These are phyloP conservation scores for Arctia plantaginis DNA, from an alignment of 2,888 invertebrate genomes.

Conservation along the genomic window DNA sequence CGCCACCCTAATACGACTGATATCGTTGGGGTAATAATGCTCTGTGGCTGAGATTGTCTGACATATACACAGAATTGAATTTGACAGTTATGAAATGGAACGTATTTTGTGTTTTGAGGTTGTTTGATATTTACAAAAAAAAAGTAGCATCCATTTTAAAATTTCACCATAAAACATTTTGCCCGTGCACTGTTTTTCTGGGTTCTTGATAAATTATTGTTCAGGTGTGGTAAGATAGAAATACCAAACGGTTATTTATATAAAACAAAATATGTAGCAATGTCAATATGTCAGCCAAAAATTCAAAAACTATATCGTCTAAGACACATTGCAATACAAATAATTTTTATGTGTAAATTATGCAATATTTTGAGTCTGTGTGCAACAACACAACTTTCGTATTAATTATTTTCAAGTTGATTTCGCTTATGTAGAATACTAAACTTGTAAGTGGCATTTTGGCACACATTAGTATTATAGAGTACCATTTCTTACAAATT, in stretches of 20 bases:
- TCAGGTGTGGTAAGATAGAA: slow-evolving; percentile 33
- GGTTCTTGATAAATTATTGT: slow-evolving; percentile 43
- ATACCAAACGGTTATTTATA: not conserved
- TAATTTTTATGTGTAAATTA: not conserved
- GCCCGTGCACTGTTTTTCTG: slow-evolving; percentile 23
- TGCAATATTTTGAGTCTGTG: slow-evolving; percentile 6
- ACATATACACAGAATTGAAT: slow-evolving; percentile 3
- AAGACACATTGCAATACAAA: not conserved
- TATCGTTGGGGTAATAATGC: not conserved
- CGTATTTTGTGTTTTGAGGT: slow-evolving; percentile 36
- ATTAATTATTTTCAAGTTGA: not conserved
- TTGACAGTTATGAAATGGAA: slow-evolving; percentile 15
- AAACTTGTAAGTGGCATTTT: not conserved
- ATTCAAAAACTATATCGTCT: slow-evolving; percentile 13
- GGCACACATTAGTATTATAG: too few relatives aligned
- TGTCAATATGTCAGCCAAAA: slow-evolving; percentile 20
- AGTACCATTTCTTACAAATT: too few relatives aligned
- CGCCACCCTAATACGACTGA: not conserved
- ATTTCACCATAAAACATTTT: slow-evolving; percentile 13
- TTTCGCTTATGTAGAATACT: not conserved
- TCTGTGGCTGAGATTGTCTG: not conserved
- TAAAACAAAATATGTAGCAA: slow-evolving; percentile 9
- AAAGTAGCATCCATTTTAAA: slow-evolving; percentile 39
- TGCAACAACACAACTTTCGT: not conserved
- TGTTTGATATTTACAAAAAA: slow-evolving; percentile 29